A percentile compares a stretch with the other conserved stretches of the same genome.
These are phyloP conservation scores for Coluber constrictor DNA, from an alignment of 2,797 vertebrate species.

Conservation along the genomic window DNA sequence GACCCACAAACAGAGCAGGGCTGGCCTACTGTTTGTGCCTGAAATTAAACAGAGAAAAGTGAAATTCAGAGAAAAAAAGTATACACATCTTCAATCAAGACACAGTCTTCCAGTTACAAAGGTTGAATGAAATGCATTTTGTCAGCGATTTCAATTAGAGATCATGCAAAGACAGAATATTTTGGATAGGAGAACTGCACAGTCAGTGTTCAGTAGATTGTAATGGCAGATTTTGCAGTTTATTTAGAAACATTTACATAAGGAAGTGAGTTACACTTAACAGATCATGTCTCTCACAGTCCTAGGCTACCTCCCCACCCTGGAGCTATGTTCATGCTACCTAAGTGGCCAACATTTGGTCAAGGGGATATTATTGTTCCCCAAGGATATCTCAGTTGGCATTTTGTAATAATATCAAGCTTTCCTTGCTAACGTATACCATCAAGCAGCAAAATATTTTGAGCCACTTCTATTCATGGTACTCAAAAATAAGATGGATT, in stretches of 20 bases:
- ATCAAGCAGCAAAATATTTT: background rate
- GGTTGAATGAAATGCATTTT: background rate
- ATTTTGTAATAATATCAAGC: background rate
- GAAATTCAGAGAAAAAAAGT: background rate
- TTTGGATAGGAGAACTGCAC: background rate
- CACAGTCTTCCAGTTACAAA: background rate
- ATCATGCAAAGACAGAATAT: background rate
- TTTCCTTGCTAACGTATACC: too few relatives aligned
- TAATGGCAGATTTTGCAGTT: background rate
- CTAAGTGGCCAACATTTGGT: background rate
- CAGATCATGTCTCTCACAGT: background rate
- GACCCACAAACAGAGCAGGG: background rate
- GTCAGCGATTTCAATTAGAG: background rate
- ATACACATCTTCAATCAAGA: background rate
- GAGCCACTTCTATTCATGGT: conserved; percentile 25
- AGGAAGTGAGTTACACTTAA: background rate
- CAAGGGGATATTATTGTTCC: background rate
- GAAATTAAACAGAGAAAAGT: background rate
- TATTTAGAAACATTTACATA: background rate
- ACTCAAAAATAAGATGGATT: conserved; percentile 51
- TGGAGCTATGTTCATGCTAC: background rate
- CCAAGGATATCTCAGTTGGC: background rate
- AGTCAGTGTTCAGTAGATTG: background rate
- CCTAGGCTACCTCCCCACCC: background rate
- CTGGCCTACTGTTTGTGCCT: background rate